Conservation (phyloP, 2,797 vertebrate species). For the Scarus forsteni region DNA sequence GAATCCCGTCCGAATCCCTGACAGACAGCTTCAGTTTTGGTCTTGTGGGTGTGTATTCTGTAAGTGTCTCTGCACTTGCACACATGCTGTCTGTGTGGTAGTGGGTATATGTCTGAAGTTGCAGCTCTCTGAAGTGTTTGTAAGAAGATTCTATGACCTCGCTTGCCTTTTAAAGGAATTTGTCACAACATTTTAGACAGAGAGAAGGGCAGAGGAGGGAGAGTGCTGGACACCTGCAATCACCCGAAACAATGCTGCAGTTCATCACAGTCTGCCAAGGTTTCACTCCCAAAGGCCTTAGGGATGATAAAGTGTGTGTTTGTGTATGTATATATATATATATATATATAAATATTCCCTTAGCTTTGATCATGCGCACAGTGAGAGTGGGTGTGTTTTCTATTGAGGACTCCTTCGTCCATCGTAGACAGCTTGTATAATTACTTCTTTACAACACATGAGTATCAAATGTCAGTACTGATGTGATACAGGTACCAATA, state of each 20-base stretch:
- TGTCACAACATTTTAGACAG: slow-evolving; percentile 71
- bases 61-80: slow-evolving; percentile 15
- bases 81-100: not conserved
- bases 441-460: too few relatives aligned
- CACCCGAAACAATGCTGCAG: slow-evolving; percentile 62
- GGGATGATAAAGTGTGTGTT: slow-evolving; percentile 27
- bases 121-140: slow-evolving; percentile 54
- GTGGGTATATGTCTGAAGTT: slow-evolving; percentile 29
- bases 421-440: too few relatives aligned
- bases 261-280: slow-evolving; percentile 51
- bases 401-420: too few relatives aligned
- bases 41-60: slow-evolving; percentile 13
- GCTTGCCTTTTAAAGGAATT: slow-evolving; percentile 71
- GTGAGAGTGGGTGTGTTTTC: too few relatives aligned
- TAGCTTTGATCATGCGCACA: slow-evolving; percentile 69
- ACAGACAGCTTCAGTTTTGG: slow-evolving; percentile 61
- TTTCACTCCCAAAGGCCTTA: slow-evolving; percentile 53
- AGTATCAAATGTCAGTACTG: too few relatives aligned
- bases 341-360: slow-evolving; percentile 37
- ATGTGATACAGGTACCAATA: too few relatives aligned
- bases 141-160: slow-evolving; percentile 71
- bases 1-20: slow-evolving; percentile 33
- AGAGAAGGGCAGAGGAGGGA: slow-evolving; percentile 42
- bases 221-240: slow-evolving; percentile 73
- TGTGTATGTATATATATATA: slow-evolving; percentile 24